Evolutionary conservation across 1,140 invertebrate species (phyloP), one percentile per base, ranked within the genome.

Genomic region (Gryon sp.): DNA sequence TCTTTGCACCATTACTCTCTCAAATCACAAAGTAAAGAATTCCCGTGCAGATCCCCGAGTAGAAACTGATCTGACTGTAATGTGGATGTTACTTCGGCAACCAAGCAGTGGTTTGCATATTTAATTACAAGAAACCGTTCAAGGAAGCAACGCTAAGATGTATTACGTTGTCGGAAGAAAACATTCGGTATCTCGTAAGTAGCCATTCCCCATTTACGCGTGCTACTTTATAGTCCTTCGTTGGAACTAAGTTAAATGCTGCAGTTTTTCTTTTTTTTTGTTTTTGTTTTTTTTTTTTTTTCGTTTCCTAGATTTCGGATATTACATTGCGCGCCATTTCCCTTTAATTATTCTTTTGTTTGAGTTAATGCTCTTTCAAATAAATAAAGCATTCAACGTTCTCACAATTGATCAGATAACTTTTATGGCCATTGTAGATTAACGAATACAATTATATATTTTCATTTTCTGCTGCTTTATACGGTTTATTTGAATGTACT

Each of bases 31-130:
- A 63, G 73, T 68, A 72, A 77, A 75, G 78, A 77, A 78, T 78
- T 73, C 52, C 12, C 30, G 62, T 46, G 53, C 78, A 77, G n/a
- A n/a, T n/a, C n/a, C n/a, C n/a, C n/a, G n/a, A n/a, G n/a, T n/a
- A n/a, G n/a, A n/a, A n/a, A n/a, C n/a, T n/a, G n/a, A n/a, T n/a
- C n/a, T n/a, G n/a, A n/a, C n/a, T n/a, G n/a, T n/a, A n/a, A n/a
- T n/a, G n/a, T n/a, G n/a, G 78, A 80, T 80, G 75, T 80, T 77
- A 72, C 69, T 65, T 43, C 59, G 45, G 74, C 57, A 80, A 80
- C 65, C 62, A 53, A 62, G 60, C 63, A 53, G 36, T 52, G 63
- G 70, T 78, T 78, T 78, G 72, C 75, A 80, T 80, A 80, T 78
- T 80, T 80, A 80, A 80, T 76, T 80, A 70, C 79, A 69, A 60